Evolutionary conservation across 53 echinoderm and acorn worm genomes (phyloP).

Genomic region (Echinarachnius parma): DNA sequence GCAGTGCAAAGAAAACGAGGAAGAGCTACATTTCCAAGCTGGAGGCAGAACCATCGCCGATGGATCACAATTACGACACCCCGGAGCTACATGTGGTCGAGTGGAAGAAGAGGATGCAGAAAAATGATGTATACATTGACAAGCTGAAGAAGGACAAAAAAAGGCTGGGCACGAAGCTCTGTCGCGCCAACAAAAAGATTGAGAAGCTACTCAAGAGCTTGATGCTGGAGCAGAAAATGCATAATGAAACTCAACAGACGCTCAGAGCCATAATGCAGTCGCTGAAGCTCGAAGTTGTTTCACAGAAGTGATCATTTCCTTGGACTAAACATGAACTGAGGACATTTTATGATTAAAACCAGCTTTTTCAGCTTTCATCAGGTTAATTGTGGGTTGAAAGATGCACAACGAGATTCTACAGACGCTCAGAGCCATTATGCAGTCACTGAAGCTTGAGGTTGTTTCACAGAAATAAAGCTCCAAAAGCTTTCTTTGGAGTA

Average conservation of each 20-base stretch:
- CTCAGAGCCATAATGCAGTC: conserved; percentile 13
- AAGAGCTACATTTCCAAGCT: no score
- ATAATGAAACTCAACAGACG: conserved; percentile 8
- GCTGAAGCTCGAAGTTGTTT: conserved; percentile 9
- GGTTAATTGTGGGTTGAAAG: neutral
- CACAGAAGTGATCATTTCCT: no score
- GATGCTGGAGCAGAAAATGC: conserved; percentile 18
- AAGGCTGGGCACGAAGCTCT: conserved; percentile 1
- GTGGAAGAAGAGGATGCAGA: neutral
- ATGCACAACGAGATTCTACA: conserved; percentile 13
- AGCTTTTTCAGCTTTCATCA: no score
- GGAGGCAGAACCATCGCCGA: no score
- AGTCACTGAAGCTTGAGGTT: conserved; percentile 14
- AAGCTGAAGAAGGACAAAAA: neutral
- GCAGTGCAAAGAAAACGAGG: no score
- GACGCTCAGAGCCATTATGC: conserved; percentile 12
- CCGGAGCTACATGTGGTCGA: no score
- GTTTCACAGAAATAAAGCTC: no score
- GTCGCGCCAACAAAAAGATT: conserved; percentile 2
- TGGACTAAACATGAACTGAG: no score
- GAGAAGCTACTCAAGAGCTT: neutral
- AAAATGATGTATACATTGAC: neutral
- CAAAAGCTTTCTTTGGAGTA: no score
- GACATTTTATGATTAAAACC: no score
- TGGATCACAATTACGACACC: no score